Conservation (phyloP, 2,113 vertebrate species). For the Cynopterus brachyotis region DNA sequence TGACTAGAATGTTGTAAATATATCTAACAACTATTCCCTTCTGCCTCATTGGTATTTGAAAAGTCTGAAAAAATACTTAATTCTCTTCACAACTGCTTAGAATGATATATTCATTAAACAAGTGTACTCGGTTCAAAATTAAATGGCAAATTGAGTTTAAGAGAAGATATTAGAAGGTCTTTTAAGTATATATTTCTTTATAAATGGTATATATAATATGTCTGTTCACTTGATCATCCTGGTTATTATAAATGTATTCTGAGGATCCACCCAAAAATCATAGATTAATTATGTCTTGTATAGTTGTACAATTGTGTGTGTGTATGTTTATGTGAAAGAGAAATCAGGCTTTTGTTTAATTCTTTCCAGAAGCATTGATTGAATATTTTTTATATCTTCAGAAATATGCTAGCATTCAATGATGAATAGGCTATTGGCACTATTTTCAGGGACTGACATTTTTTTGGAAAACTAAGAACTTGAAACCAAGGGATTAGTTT, state of each 20-base stretch:
- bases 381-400: neutral
- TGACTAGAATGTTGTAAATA: neutral
- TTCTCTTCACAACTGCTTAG: neutral
- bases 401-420: neutral
- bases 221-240: neutral
- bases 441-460: neutral
- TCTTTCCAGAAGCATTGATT: neutral
- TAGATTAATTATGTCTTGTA: neutral
- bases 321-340: neutral
- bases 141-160: constrained; percentile 2
- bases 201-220: neutral
- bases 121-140: neutral
- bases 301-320: neutral
- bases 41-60: neutral
- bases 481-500: neutral
- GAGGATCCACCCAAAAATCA: neutral
- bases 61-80: neutral
- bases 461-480: neutral
- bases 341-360: neutral
- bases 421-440: neutral
- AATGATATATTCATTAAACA: neutral
- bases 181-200: neutral
- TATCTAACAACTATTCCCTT: neutral
- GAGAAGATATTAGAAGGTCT: neutral
- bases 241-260: neutral